Evolutionary conservation across 2,113 vertebrate genomes (phyloP).

Genomic region (Rafetus swinhoei): DNA sequence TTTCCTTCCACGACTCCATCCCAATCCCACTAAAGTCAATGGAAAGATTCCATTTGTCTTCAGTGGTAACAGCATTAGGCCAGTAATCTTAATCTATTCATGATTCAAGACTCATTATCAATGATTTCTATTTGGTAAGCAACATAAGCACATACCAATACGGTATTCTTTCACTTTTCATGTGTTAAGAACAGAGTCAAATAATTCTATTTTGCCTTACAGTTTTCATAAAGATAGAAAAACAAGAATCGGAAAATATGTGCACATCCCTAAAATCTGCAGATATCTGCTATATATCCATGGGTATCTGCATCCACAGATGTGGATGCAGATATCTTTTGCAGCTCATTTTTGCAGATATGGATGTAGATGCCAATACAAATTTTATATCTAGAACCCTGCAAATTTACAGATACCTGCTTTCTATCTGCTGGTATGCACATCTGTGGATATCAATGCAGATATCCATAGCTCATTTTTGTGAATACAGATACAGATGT

Average conservation of each 20-base stretch:
- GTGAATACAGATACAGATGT: too few species aligned
- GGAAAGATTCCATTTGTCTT: neutral
- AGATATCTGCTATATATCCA: too few species aligned
- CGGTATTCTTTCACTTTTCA: neutral
- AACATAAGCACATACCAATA: neutral
- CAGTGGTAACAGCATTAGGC: neutral
- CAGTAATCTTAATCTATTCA: neutral
- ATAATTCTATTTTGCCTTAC: neutral
- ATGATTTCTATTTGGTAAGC: neutral
- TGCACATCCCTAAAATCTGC: neutral
- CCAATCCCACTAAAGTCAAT: neutral
- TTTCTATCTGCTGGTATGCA: too few species aligned
- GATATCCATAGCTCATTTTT: too few species aligned
- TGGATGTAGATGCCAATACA: too few species aligned
- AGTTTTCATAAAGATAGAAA: slow-evolving; percentile 15
- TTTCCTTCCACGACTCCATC: neutral
- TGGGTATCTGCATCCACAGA: too few species aligned
- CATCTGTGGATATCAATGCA: too few species aligned
- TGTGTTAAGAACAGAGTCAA: neutral
- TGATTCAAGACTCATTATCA: neutral
- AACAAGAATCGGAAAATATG: neutral
- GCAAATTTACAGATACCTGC: too few species aligned
- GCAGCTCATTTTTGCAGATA: too few species aligned
- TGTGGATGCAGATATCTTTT: too few species aligned
- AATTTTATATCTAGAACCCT: too few species aligned